phyloP scores from a whole-genome alignment of 2,888 invertebrate genomes.

The Spodoptera exigua region DNA sequence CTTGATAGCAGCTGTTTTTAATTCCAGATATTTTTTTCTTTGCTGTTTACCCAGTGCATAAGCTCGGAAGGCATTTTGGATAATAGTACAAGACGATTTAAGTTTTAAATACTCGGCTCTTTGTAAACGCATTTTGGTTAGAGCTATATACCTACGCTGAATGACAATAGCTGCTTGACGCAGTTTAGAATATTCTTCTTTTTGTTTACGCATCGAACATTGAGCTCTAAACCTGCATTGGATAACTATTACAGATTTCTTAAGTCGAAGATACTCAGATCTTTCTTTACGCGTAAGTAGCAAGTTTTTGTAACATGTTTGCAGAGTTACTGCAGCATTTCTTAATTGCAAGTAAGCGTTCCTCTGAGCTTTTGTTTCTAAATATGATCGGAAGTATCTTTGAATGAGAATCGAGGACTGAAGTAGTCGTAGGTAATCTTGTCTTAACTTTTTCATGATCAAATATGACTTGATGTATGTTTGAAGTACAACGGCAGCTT shows the following conservation, averaged over 20 bases:
- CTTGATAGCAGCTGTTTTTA: conserved; percentile 71
- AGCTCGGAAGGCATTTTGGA: conserved; percentile 82
- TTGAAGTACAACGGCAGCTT: conserved; percentile 84
- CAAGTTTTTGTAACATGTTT: conserved; percentile 81
- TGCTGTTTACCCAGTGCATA: conserved; percentile 66
- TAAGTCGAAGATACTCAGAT: conserved; percentile 56
- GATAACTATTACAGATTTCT: conserved; percentile 65
- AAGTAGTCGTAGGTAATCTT: conserved; percentile 53
- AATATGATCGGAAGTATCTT: conserved; percentile 63
- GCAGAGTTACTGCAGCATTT: conserved; percentile 81
- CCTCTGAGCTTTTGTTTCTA: conserved; percentile 34
- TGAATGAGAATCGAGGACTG: conserved; percentile 61
- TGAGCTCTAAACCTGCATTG: conserved; percentile 78
- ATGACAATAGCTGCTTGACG: conserved; percentile 71
- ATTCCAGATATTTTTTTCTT: conserved; percentile 67
- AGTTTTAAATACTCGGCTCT: conserved; percentile 66
- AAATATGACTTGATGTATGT: conserved; percentile 67
- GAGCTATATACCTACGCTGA: conserved; percentile 82
- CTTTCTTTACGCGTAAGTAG: conserved; percentile 74
- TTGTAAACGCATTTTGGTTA: conserved; percentile 71
- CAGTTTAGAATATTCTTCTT: conserved; percentile 64
- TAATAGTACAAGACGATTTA: conserved; percentile 67
- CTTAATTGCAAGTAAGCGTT: conserved; percentile 23
- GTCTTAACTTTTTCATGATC: conserved; percentile 59
- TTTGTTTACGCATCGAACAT: conserved; percentile 66